Percentiles rank a stretch among this genome's conserved stretches.
Conservation (phyloP, 2,797 vertebrate genomes). For the Bryconaethiops microstoma region DNA sequence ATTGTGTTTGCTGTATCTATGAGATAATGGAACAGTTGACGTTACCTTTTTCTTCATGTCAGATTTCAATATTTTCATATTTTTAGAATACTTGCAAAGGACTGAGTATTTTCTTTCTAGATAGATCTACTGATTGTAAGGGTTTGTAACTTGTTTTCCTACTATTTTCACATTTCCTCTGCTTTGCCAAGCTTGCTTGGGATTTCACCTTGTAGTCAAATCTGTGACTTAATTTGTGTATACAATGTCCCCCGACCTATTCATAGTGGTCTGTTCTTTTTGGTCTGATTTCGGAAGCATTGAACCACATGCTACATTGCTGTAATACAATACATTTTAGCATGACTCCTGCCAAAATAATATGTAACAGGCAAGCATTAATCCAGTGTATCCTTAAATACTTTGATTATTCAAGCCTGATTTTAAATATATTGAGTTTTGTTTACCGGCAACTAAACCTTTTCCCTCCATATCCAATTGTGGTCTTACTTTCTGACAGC, state of each 20-base stretch:
- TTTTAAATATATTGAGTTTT: too few species aligned
- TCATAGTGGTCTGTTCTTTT: slow-evolving; percentile 37
- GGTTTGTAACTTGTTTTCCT: not conserved
- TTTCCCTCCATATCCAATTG: too few species aligned
- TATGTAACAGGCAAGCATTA: not conserved
- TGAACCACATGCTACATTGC: not conserved
- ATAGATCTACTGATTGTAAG: not conserved
- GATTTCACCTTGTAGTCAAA: slow-evolving; percentile 60
- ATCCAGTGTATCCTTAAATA: too few species aligned
- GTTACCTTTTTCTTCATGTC: too few species aligned
- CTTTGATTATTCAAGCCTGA: too few species aligned
- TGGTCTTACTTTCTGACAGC: too few species aligned
- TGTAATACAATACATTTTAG: not conserved
- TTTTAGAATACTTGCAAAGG: too few species aligned
- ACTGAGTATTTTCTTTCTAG: too few species aligned
- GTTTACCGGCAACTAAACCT: too few species aligned
- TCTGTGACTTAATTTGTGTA: slow-evolving; percentile 65
- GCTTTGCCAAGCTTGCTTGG: slow-evolving; percentile 48
- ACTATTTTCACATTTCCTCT: slow-evolving; percentile 44
- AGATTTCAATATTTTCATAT: too few species aligned
- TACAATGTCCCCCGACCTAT: slow-evolving; percentile 61
- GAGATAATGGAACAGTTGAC: too few species aligned
- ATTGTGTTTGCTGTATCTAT: not conserved
- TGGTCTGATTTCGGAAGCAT: not conserved
- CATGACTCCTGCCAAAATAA: not conserved